These are phyloP conservation scores for Gallinago media DNA, from an alignment of 2,113 vertebrate genomes.

Conservation along the genomic window DNA sequence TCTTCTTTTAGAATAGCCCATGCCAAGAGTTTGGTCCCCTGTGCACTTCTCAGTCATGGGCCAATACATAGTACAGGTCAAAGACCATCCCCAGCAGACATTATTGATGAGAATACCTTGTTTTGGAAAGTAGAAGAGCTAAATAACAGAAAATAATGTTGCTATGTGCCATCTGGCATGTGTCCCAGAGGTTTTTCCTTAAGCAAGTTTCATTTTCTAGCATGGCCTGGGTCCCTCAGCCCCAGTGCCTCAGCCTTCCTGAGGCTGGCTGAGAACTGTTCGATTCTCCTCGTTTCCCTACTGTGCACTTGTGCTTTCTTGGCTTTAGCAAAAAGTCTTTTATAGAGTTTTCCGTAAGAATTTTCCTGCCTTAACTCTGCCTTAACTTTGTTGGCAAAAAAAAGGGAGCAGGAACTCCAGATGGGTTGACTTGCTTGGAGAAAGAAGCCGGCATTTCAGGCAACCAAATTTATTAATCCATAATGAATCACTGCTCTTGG, in stretches of 20 bases:
- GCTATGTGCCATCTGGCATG: not conserved
- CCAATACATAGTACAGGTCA: not conserved
- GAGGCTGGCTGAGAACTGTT: not conserved
- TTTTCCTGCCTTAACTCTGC: not conserved
- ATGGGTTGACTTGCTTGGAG: not conserved
- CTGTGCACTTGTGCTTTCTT: fast-evolving
- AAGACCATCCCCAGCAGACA: not conserved
- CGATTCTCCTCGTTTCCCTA: not conserved
- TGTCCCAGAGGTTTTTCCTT: not conserved
- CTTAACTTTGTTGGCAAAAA: not conserved
- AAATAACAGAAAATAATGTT: not conserved
- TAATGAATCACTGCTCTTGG: not conserved
- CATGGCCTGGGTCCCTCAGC: not conserved
- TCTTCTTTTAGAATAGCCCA: not conserved
- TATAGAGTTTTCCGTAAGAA: not conserved
- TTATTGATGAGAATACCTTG: not conserved
- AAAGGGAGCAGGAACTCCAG: not conserved
- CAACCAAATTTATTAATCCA: not conserved
- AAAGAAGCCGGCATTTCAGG: not conserved
- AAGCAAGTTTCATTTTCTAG: not conserved
- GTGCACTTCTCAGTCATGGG: not conserved
- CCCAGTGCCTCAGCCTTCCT: not conserved
- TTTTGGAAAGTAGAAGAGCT: not conserved
- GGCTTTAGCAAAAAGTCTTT: not conserved
- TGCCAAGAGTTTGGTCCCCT: not conserved